Base-by-base conservation (phyloP, 2,797 vertebrate genomes). In the Melanotaenia boesemani region DNA sequence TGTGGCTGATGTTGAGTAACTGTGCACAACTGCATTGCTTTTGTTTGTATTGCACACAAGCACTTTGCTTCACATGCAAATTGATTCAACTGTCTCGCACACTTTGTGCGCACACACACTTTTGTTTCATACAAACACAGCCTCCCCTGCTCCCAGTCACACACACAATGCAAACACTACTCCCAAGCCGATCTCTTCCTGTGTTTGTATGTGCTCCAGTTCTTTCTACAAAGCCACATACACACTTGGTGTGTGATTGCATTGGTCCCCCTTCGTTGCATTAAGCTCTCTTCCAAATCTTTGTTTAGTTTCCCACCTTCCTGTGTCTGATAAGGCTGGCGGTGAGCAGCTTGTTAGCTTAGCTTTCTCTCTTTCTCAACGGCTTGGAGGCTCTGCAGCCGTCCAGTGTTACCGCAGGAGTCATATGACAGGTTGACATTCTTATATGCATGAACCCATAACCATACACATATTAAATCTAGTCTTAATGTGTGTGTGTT, bases 221-320 rank as follows among this genome's bases (percentile, higher is more conserved):
- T 48, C 75, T 80, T 67, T 46, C 70, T 56, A 76, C 72, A 79
- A 70, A 81, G 74, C 63, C 37, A 50, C 77, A 70, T 34, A 80
- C 78, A 71, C 79, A 69, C 80, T 66, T 22, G 5, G 6, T 48
- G 50, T 68, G 58, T 28, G 84, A 89, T 82, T 84, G 56, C 77
- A 82, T 89, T 76, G 52, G 77, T 72, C 71, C 75, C 73, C 76
- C 70, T 70, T 80, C 76, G 32, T 72, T 86, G 84, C 83, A 78
- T 84, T 71, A 76, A 80, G 80, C 78, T 66, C 73, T 85, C 63
- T 76, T 79, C 71, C 72, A 69, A 60, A 72, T 86, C 82, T 83
- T 83, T 86, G 82, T 90, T 89, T 91, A 64, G 66, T 85, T 86
- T 86, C 34, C 77, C 78, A 76, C 74, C 71, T 90, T 87, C 77